phyloP scores from a whole-genome alignment of 2,888 invertebrate species.

The Ditylenchus weischeri region DNA sequence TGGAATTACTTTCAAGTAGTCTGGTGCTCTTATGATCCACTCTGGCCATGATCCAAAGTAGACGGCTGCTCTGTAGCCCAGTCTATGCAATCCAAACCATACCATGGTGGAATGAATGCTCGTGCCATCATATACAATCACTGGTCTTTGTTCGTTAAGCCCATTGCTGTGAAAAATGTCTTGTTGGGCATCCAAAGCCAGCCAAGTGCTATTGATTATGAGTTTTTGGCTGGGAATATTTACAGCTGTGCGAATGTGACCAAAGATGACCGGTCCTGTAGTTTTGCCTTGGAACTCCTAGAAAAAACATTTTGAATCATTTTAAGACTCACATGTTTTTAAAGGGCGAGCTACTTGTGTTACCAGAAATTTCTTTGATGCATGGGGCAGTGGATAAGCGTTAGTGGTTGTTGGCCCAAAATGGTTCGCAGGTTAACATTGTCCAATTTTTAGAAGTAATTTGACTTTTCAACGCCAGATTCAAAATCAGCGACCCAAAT shows the following conservation, averaged over 20 bases:
- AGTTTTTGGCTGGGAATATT: constrained; percentile 52
- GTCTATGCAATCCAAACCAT: constrained; percentile 49
- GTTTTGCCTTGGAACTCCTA: constrained; percentile 24
- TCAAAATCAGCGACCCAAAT: no score
- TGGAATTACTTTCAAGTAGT: constrained; percentile 52
- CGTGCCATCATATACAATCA: constrained; percentile 34
- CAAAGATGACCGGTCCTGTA: constrained; percentile 45
- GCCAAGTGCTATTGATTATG: constrained; percentile 36
- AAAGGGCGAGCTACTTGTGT: no score
- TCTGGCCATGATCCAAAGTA: constrained; percentile 58
- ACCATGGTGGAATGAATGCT: constrained; percentile 50
- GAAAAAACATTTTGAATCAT: constrained; percentile 3
- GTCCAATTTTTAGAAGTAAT: no score
- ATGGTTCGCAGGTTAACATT: no score
- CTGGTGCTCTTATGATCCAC: constrained; percentile 55
- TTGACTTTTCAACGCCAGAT: no score
- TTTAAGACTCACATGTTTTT: no score
- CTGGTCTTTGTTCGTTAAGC: constrained; percentile 22
- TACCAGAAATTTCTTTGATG: no score
- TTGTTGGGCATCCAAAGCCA: constrained; percentile 2
- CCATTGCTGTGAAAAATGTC: constrained; percentile 27
- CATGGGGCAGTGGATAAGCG: no score
- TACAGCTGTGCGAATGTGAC: constrained; percentile 50
- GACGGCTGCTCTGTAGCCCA: constrained; percentile 43
- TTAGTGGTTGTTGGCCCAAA: no score